phyloP scores from a whole-genome alignment of 1,140 invertebrate genomes.

The Cotesia glomerata region DNA sequence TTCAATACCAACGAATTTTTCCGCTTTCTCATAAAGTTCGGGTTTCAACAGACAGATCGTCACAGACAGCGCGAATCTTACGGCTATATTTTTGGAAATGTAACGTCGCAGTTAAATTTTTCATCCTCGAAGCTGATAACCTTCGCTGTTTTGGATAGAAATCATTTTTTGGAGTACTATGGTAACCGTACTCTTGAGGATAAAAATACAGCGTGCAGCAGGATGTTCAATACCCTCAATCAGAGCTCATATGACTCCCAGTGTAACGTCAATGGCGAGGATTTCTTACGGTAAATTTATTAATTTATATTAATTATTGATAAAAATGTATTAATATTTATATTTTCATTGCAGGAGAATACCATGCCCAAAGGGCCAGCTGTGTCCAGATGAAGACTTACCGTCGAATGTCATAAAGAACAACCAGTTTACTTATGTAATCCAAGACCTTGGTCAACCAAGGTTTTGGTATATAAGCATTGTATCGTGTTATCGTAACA shows the following conservation, averaged over 20 bases:
- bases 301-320: not conserved
- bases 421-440: slow-evolving; percentile 93
- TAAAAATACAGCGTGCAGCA: slow-evolving; percentile 74
- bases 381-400: slow-evolving; percentile 89
- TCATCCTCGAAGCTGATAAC: slow-evolving; percentile 73
- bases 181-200: slow-evolving; percentile 72
- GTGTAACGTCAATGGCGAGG: slow-evolving; percentile 82
- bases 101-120: slow-evolving; percentile 72
- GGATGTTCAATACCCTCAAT: slow-evolving; percentile 86
- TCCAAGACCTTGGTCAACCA: slow-evolving; percentile 86
- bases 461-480: slow-evolving; percentile 96
- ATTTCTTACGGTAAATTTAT: slow-evolving; percentile 73
- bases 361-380: slow-evolving; percentile 77
- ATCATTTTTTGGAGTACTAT: slow-evolving; percentile 89
- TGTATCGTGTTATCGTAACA: slow-evolving; percentile 87
- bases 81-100: slow-evolving; percentile 95
- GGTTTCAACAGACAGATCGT: slow-evolving; percentile 94
- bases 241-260: slow-evolving; percentile 81
- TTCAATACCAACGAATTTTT: slow-evolving; percentile 82
- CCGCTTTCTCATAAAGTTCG: slow-evolving; percentile 92
- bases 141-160: slow-evolving; percentile 84
- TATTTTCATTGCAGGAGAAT: slow-evolving; percentile 67
- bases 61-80: slow-evolving; percentile 80
- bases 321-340: too few relatives aligned
- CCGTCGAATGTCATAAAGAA: slow-evolving; percentile 83